Conservation (phyloP, 2,113 vertebrate genomes). For the Varanus salvator region DNA sequence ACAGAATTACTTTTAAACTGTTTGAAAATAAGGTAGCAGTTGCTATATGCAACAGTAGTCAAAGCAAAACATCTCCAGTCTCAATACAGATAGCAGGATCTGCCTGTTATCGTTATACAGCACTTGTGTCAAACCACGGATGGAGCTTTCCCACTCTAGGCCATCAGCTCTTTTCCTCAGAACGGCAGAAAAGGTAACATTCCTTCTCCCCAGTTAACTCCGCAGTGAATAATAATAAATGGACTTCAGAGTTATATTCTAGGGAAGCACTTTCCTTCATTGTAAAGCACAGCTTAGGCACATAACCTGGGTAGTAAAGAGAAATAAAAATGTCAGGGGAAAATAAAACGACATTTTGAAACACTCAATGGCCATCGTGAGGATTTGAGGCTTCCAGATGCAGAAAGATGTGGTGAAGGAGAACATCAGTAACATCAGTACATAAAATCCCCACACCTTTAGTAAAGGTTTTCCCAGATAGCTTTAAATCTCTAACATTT, state of each 20-base stretch:
- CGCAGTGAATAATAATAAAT: constrained; percentile 19
- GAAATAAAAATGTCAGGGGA: neutral
- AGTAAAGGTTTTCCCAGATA: neutral
- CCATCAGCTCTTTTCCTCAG: neutral
- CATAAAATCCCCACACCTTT: constrained; percentile 21
- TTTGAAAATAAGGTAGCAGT: constrained; percentile 64
- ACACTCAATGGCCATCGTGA: constrained; percentile 56
- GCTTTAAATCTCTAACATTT: constrained; percentile 16
- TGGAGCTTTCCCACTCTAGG: neutral
- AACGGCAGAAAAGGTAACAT: constrained; percentile 15
- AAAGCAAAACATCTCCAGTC: constrained; percentile 65
- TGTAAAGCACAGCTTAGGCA: constrained; percentile 18
- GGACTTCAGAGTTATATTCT: neutral
- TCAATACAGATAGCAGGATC: neutral
- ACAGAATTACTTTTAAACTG: constrained; percentile 28
- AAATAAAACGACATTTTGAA: constrained; percentile 59
- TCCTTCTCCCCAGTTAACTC: constrained; percentile 27
- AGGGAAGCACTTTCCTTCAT: constrained; percentile 31
- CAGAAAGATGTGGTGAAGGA: constrained; percentile 44
- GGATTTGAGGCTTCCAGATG: constrained; percentile 53
- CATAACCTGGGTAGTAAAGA: constrained; percentile 40
- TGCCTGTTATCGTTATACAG: accelerated
- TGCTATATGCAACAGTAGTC: constrained; percentile 61
- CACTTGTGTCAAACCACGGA: neutral
- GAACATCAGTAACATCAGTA: constrained; percentile 54